A percentile compares a stretch with the other conserved stretches of the same genome.
These are phyloP conservation scores for Drosophila anomalipes DNA, from an alignment of 2,888 invertebrate genomes.

Conservation along the genomic window DNA sequence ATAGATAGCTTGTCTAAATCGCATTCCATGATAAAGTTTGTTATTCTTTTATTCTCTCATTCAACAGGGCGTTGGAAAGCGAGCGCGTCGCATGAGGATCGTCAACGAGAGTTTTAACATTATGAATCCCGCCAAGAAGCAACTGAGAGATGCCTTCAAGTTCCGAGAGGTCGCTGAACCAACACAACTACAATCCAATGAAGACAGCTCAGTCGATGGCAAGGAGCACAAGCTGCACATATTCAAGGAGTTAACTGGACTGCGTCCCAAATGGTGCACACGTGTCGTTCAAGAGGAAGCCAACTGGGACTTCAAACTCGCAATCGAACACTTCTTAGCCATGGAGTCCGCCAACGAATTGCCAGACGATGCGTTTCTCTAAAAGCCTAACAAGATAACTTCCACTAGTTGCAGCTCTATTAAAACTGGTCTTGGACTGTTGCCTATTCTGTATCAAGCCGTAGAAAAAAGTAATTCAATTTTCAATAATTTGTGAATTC, in stretches of 20 bases:
- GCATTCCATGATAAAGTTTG: background rate
- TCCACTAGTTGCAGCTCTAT: background rate
- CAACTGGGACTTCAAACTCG: conserved; percentile 74
- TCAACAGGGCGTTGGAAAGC: conserved; percentile 69
- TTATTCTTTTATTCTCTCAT: background rate
- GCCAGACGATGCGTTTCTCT: conserved; percentile 74
- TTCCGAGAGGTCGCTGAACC: conserved; percentile 35
- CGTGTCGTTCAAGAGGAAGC: conserved; percentile 77
- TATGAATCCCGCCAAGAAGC: conserved; percentile 68
- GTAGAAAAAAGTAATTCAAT: background rate
- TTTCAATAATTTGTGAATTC: background rate
- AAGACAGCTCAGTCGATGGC: conserved; percentile 58
- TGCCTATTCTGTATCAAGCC: conserved; percentile 14
- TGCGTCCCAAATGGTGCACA: conserved; percentile 81
- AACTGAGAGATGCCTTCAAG: conserved; percentile 69
- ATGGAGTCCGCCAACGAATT: conserved; percentile 64
- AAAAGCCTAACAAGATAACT: background rate
- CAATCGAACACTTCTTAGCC: conserved; percentile 68
- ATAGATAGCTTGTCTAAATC: background rate
- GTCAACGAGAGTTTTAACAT: conserved; percentile 80
- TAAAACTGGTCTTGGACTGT: background rate
- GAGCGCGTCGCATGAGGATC: conserved; percentile 66
- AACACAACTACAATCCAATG: background rate
- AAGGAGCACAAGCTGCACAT: conserved; percentile 78
- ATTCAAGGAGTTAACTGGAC: conserved; percentile 77